Conservation (phyloP, 2,113 vertebrate genomes). For the Pelecanoides urinatrix region DNA sequence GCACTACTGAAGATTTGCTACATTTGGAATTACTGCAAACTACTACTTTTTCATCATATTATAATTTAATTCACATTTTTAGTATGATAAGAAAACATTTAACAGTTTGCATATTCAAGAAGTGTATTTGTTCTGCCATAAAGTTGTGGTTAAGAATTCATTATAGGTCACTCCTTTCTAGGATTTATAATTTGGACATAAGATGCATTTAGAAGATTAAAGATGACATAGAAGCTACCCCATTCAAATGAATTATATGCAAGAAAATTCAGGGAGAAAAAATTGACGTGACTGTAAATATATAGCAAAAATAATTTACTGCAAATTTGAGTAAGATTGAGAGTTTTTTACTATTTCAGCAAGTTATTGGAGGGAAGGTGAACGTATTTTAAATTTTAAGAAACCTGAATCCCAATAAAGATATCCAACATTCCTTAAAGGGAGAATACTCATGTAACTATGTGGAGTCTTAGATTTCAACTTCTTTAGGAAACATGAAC, state of each 20-base stretch:
- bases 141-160: constrained; percentile 27
- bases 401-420: neutral
- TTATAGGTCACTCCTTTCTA: constrained; percentile 40
- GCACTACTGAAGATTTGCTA: constrained; percentile 70
- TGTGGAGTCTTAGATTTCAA: neutral
- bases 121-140: constrained; percentile 46
- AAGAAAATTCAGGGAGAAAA: neutral
- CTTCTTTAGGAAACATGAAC: neutral
- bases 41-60: constrained; percentile 71
- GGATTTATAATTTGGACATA: constrained; percentile 41
- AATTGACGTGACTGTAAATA: constrained; percentile 35
- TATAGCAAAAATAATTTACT: constrained; percentile 6
- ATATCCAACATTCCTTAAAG: neutral
- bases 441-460: neutral
- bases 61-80: constrained; percentile 76
- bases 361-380: neutral
- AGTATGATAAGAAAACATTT: constrained; percentile 67
- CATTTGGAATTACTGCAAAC: constrained; percentile 71
- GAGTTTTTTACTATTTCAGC: neutral
- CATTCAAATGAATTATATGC: constrained; percentile 23
- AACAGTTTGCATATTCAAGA: constrained; percentile 51
- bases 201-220: constrained; percentile 49
- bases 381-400: neutral
- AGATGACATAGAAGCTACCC: constrained; percentile 1
- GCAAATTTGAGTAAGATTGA: neutral